Evolutionary conservation across 2,888 invertebrate genomes (phyloP), one percentile per base, ranked within the genome.

Genomic region (Meghimatium bilineatum): DNA sequence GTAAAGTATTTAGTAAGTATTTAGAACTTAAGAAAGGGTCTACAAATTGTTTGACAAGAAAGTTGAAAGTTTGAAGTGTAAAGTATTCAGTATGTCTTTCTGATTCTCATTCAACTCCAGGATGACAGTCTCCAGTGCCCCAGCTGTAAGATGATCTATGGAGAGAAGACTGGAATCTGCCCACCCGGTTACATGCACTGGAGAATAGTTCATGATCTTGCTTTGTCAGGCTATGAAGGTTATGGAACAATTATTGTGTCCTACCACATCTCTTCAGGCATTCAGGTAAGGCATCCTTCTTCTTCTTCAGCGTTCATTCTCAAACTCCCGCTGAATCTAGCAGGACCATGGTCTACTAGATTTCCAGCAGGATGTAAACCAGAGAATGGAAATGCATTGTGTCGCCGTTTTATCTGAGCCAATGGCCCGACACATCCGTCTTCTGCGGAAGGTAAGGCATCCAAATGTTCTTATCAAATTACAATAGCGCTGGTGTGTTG

Each of bases 211-310:
- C 56, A 69, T 23, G 86, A 89, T 6, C 86, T 89, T 36, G 88
- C 91, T 86, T 93, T 97, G 90, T 96, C 97, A 82, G 96, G 96
- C 0, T 95, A 95, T 92, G 94, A 95, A 81, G 95, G 95, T 90
- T 67, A 60, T 60, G 95, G 96, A 89, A 96, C 97, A 66, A 96
- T 97, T 91, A 96, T 97, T 93, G 96, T 98, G 92, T 96, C 96
- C 79, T 97, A 97, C 93, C 96, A 96, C 96, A 96, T 98, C 94
- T 96, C 96, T 86, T 96, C 97, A 72, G 97, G 97, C 0, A 95
- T 96, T 87, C 74, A 74, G 74, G 74, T 74, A 74, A 1, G 17
- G 6, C 44, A 44, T 44, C 44, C 12, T n/a, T n/a, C n/a, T n/a
- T n/a, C n/a, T n/a, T n/a, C n/a, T n/a, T n/a, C n/a, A n/a, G n/a